Conservation (phyloP, 2,888 invertebrate genomes). For the Malthinus flaveolus region DNA sequence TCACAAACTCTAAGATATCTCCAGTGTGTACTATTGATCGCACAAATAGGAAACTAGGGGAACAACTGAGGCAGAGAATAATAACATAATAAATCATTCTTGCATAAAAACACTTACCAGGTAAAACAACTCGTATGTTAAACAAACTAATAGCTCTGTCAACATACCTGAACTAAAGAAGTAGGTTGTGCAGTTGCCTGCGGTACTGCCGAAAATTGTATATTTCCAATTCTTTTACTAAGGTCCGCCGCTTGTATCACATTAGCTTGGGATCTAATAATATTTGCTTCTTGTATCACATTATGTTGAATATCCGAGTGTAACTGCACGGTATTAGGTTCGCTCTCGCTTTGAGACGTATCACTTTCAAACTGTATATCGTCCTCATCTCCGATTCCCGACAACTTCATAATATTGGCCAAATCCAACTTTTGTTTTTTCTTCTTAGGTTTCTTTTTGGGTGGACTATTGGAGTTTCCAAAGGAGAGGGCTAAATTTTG, state of each 20-base stretch:
- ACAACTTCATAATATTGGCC: conserved; percentile 74
- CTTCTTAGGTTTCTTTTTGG: conserved; percentile 61
- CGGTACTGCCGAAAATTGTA: conserved; percentile 50
- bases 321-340: conserved; percentile 46
- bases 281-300: conserved; percentile 21
- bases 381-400: conserved; percentile 68
- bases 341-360: conserved; percentile 52
- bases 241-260: conserved; percentile 35
- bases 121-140: no score
- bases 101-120: no score
- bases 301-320: conserved; percentile 44
- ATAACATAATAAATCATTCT: background rate
- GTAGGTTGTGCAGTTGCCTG: conserved; percentile 53
- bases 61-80: background rate
- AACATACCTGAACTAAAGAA: conserved; percentile 47
- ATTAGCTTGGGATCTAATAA: conserved; percentile 32
- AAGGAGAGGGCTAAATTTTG: conserved; percentile 18
- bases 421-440: conserved; percentile 65
- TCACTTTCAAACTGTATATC: conserved; percentile 59
- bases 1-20: no score
- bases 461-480: conserved; percentile 40
- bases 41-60: no score
- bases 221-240: conserved; percentile 49
- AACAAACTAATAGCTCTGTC: background rate
- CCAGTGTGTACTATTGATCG: no score